Percentiles rank a stretch among this genome's conserved stretches.
Evolutionary conservation across 2,113 vertebrate genomes (phyloP).

Genomic region (Pavo muticus): DNA sequence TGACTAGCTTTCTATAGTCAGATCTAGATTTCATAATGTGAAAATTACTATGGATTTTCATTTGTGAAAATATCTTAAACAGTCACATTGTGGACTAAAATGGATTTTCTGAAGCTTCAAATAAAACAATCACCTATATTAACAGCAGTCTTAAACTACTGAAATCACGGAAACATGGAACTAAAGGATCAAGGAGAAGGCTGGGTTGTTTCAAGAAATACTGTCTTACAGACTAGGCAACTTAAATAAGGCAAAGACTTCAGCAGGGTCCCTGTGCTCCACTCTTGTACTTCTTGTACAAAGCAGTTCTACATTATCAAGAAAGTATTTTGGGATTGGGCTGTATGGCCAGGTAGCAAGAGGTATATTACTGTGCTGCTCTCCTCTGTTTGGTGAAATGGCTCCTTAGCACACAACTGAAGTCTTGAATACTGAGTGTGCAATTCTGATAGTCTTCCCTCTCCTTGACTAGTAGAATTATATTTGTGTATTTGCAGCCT

Average conservation of each 20-base stretch:
- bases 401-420: rapidly evolving
- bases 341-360: not conserved
- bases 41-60: not conserved
- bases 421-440: not conserved
- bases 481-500: not conserved
- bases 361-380: not conserved
- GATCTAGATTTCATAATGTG: not conserved
- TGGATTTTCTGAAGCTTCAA: not conserved
- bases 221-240: not conserved
- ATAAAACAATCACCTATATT: not conserved
- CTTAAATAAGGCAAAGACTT: not conserved
- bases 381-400: not conserved
- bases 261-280: not conserved
- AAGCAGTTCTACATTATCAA: not conserved
- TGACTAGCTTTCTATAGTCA: not conserved
- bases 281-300: not conserved
- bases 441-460: not conserved
- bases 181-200: not conserved
- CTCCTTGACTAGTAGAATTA: not conserved
- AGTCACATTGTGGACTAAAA: not conserved
- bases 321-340: not conserved
- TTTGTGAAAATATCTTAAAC: not conserved
- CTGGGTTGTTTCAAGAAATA: not conserved
- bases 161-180: not conserved
- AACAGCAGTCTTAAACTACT: not conserved